phyloP scores from a whole-genome alignment of 1,140 invertebrate genomes.

The Chironomus tepperi region DNA sequence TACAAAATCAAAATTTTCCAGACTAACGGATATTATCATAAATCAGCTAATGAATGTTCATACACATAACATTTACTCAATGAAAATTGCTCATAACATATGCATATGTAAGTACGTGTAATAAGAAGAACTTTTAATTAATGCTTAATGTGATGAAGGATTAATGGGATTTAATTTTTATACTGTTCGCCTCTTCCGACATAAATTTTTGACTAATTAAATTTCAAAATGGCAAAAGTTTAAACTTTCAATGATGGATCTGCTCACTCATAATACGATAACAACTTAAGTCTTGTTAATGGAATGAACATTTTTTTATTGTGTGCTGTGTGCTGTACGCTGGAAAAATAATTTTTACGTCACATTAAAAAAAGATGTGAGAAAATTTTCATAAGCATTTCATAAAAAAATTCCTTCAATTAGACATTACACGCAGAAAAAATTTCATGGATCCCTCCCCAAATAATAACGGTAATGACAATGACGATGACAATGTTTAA shows the following conservation, averaged over 20 bases:
- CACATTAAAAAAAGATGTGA: too few relatives aligned
- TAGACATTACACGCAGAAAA: constrained; percentile 1
- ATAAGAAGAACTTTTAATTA: constrained; percentile 15
- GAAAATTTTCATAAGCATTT: neutral
- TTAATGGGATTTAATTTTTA: constrained; percentile 8
- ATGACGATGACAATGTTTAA: neutral
- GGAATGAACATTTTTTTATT: neutral
- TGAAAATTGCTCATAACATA: too few relatives aligned
- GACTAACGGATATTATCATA: too few relatives aligned
- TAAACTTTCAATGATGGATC: neutral
- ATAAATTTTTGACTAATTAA: constrained; percentile 6
- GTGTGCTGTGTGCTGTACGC: too few relatives aligned
- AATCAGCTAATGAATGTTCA: neutral
- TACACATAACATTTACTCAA: neutral
- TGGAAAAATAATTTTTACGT: too few relatives aligned
- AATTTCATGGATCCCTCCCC: neutral
- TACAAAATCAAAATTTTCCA: too few relatives aligned
- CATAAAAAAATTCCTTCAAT: too few relatives aligned
- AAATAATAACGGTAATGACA: neutral
- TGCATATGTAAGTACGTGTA: neutral
- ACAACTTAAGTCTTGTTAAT: neutral
- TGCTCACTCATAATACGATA: neutral
- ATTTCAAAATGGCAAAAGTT: constrained; percentile 11
- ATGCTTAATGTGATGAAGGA: constrained; percentile 12
- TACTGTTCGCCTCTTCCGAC: neutral